These are phyloP conservation scores for Armadillidium nasatum DNA, from an alignment of 1,140 invertebrate genomes.

Conservation along the genomic window DNA sequence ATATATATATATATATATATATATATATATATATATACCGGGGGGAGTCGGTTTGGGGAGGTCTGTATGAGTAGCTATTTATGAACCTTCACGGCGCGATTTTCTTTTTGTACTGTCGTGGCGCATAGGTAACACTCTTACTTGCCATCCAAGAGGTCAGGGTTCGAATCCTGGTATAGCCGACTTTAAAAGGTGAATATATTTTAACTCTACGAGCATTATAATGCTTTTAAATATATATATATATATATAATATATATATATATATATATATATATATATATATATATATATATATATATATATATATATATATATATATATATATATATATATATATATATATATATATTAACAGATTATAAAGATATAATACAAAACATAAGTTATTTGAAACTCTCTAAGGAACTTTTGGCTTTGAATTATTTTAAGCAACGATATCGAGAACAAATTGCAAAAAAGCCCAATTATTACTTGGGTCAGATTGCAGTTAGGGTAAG, in stretches of 20 bases:
- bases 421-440: neutral
- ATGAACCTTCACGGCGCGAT: too few relatives aligned
- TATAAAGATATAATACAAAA: neutral
- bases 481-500: neutral
- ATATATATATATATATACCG: too few relatives aligned
- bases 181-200: too few relatives aligned
- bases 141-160: too few relatives aligned
- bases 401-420: neutral
- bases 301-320: constrained; percentile 5
- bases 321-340: constrained; percentile 11
- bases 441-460: neutral
- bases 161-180: too few relatives aligned
- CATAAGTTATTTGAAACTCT: neutral
- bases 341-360: neutral
- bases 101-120: too few relatives aligned
- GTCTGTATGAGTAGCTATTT: too few relatives aligned
- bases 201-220: too few relatives aligned
- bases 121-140: too few relatives aligned
- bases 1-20: too few relatives aligned
- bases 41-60: too few relatives aligned
- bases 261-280: neutral
- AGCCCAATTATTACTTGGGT: neutral
- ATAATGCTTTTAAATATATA: neutral
- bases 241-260: neutral
- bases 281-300: neutral